phyloP scores from a whole-genome alignment of 30 jellyfish, hydroid and myxozoan species.

The Sanderia malayensis region DNA sequence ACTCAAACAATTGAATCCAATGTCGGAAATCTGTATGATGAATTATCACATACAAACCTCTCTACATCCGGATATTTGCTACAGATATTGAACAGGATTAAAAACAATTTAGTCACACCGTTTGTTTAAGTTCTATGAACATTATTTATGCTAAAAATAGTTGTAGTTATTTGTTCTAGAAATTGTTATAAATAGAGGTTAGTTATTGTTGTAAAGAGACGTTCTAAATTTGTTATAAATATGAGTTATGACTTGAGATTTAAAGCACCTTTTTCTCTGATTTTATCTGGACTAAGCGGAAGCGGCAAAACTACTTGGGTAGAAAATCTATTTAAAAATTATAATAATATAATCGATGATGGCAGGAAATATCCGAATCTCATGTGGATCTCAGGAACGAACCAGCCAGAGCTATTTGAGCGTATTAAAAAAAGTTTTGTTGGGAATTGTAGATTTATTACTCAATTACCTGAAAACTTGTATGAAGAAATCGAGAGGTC shows the following conservation, averaged over 20 bases:
- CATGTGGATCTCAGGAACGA: conserved; percentile 29
- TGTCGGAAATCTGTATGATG: neutral
- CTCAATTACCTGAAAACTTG: conserved; percentile 9
- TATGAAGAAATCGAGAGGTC: neutral
- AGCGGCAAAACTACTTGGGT: conserved; percentile 51
- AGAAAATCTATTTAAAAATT: neutral
- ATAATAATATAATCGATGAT: neutral
- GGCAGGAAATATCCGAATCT: neutral
- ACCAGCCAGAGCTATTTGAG: conserved; percentile 26
- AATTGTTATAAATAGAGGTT: neutral
- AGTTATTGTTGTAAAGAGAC: neutral
- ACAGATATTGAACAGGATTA: neutral
- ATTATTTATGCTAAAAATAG: too few relatives aligned
- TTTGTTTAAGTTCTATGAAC: neutral
- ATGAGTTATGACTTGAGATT: conserved; percentile 31
- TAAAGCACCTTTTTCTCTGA: conserved; percentile 25
- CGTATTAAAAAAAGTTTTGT: conserved; percentile 2
- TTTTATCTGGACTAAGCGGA: conserved; percentile 22
- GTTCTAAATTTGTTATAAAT: too few relatives aligned
- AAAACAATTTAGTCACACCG: neutral
- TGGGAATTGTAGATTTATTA: conserved; percentile 12
- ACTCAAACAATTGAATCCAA: neutral
- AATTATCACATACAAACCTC: neutral
- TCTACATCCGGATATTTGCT: neutral
- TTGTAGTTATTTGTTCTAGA: too few relatives aligned